Evolutionary conservation across 1,140 invertebrate genomes (phyloP), one percentile per base, ranked within the genome.

Genomic region (Lineus longissimus): DNA sequence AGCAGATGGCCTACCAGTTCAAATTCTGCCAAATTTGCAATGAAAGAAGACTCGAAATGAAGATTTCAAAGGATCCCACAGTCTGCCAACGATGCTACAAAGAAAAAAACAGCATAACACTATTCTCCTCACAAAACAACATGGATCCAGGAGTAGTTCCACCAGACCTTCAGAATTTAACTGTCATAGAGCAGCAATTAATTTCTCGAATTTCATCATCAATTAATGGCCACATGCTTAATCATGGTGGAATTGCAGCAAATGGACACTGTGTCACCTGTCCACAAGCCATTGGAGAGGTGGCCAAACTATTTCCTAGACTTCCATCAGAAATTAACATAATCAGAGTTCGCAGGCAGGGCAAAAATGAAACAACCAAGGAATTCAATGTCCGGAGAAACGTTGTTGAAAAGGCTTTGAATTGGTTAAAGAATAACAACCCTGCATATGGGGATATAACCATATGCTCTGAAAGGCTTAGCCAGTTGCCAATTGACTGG

Each of bases 391-490:
- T 51, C 25, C 47, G 25, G 25, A 19, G 47, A 51, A 51, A 51
- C 6, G 25, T 23, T 23, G 47, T 51, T 23, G 47, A 51, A 51
- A 27, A 19, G 4, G 47, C 47, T 9, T n/a, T 51, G 4, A 51
- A 51, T n/a, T 51, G 47, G 47, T 27, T 51, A 51, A 51, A 51
- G n/a, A 51, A 4, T 9, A 51, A 51, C 25, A 51, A 51, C 64
- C 13, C 47, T 13, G 27, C 47, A 4, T 51, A 51, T n/a, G n/a
- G 6, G 17, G 59, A 69, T 25, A 66, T 51, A 6, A 51, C n/a
- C 9, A 51, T 51, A 19, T 51, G 19, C n/a, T 9, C 47, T 7
- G 47, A 51, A 27, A 23, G 47, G 9, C 47, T 51, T 4, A 51
- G n/a, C 25, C 47, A 51, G n/a, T n/a, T 51, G n/a, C 47, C 47